Evolutionary conservation across 2,797 vertebrate genomes (phyloP), one percentile per base, ranked within the genome.

Genomic region (Gymnothorax reevesii): DNA sequence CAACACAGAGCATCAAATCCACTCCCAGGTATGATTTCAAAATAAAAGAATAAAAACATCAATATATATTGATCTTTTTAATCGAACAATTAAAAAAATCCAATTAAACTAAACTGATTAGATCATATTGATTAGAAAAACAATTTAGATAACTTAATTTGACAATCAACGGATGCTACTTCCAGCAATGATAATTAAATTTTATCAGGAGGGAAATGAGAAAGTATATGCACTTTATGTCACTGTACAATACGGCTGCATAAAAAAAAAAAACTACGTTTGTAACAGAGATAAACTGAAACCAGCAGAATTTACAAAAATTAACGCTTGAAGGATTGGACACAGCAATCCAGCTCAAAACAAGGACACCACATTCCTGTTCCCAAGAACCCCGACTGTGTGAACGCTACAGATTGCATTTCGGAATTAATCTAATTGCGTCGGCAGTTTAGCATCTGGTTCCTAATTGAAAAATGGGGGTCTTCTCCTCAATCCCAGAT

Each of bases 331-430:
- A 5, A 57, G 25, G n/a, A 5, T 22, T 84, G 9, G 57, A 60
- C 83, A 71, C 25, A 55, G 55, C 86, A 87, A 89, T 79, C 84
- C 71, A 86, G 85, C 62, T 66, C 75, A 82, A 82, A 80, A 57
- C 27, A 5, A 52, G 22, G 33, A 60, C 0, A 42, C 22, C 12
- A n/a, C 17, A 25, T 54, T 73, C 55, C 57, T 6, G 12, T 22
- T 17, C 6, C 4, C 52, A 42, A 42, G 42, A n/a, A 42, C 33
- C 33, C 33, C 33, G 33, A 42, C 33, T 42, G 33, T 42, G 33
- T 42, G 33, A 42, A 42, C 33, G 33, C 33, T 42, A 42, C 33
- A 42, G 33, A 42, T n/a, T 42, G 73, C 66, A 27, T 82, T 42
- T 52, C n/a, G 59, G 12, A 62, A 42, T 79, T 55, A 1, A 20